Evolutionary conservation across 2,113 vertebrate genomes (phyloP).

Genomic region (Urocynchramus pylzowi): DNA sequence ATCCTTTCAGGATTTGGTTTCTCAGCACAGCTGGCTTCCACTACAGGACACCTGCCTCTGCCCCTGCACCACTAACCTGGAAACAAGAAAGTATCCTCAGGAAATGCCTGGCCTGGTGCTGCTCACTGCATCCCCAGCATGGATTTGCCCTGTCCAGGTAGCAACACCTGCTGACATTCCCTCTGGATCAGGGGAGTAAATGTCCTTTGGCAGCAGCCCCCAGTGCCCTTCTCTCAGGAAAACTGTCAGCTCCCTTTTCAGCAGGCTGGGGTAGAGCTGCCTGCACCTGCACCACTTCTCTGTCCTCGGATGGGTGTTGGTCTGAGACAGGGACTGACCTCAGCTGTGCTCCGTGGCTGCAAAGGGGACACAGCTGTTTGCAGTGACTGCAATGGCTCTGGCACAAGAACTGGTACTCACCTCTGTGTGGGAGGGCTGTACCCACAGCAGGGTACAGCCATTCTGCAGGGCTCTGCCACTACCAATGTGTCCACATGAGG

Average conservation of each 20-base stretch:
- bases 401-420: rapidly evolving
- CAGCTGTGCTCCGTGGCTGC: background rate
- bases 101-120: background rate
- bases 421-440: background rate
- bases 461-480: background rate
- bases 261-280: background rate
- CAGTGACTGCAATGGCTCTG: background rate
- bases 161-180: background rate
- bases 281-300: background rate
- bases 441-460: background rate
- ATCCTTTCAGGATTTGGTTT: background rate
- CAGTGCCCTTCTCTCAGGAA: background rate
- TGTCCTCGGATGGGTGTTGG: background rate
- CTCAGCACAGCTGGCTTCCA: background rate
- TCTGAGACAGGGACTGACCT: background rate
- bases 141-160: background rate
- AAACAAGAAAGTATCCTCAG: background rate
- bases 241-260: background rate
- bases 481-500: background rate
- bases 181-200: background rate
- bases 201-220: background rate
- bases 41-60: background rate
- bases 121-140: background rate
- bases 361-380: background rate
- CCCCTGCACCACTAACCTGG: background rate